These are phyloP conservation scores for Dasyornis broadbenti DNA, from an alignment of 2,113 vertebrate genomes.

Conservation along the genomic window DNA sequence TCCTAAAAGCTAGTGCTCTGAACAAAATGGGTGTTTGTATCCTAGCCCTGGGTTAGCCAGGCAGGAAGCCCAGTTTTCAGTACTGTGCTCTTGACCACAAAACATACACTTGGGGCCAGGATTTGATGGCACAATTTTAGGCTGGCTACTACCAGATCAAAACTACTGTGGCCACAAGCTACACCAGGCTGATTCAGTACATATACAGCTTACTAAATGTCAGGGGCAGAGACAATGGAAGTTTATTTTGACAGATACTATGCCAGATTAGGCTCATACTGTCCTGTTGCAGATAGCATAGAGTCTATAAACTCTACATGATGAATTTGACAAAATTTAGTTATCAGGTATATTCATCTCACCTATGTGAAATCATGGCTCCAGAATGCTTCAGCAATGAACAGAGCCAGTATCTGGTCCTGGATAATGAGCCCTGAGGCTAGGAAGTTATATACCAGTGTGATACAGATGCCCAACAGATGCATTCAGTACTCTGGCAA, in stretches of 20 bases:
- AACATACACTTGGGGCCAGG: not conserved
- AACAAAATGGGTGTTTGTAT: not conserved
- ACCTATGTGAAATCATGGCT: not conserved
- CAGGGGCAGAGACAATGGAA: not conserved
- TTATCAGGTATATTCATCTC: not conserved
- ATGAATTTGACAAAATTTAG: not conserved
- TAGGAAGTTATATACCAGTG: not conserved
- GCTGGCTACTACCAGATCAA: not conserved
- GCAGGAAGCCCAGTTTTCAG: not conserved
- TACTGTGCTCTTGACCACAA: not conserved
- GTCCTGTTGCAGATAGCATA: not conserved
- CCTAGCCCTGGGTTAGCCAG: not conserved
- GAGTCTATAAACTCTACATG: not conserved
- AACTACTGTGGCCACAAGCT: not conserved
- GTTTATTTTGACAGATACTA: not conserved
- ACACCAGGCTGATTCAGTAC: not conserved
- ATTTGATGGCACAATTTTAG: not conserved
- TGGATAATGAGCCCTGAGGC: not conserved
- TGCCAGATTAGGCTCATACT: not conserved
- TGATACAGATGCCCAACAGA: not conserved
- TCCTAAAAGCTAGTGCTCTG: not conserved
- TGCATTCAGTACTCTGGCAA: not conserved
- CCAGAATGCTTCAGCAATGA: not conserved
- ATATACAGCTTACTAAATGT: not conserved
- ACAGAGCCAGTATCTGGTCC: not conserved